Conservation (phyloP, 2,888 invertebrate genomes). For the Limnephilus lunatus region DNA sequence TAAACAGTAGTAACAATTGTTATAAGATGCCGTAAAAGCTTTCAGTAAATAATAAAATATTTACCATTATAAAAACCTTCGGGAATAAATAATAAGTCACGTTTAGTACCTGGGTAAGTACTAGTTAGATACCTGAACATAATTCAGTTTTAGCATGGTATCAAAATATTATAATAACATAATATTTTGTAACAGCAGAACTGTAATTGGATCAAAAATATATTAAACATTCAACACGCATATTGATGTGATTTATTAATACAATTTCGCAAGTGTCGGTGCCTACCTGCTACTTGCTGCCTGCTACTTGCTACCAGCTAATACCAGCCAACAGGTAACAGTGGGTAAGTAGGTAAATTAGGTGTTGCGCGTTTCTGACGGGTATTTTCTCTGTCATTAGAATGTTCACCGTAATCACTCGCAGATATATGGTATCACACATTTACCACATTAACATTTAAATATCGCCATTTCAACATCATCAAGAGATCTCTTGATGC, state of each 20-base stretch:
- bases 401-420: background rate
- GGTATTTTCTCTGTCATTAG: background rate
- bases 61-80: background rate
- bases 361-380: background rate
- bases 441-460: no score
- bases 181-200: background rate
- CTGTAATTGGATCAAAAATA: conserved; percentile 28
- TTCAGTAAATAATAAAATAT: no score
- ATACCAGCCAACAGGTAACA: no score
- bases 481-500: no score
- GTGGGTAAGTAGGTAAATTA: background rate
- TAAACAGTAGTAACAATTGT: no score
- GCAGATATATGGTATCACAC: background rate
- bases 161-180: background rate
- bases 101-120: background rate
- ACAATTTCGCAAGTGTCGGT: background rate
- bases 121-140: background rate
- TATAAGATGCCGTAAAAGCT: no score
- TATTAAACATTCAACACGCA: background rate
- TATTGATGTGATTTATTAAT: background rate
- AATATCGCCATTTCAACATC: no score
- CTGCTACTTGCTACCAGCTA: no score
- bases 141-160: conserved; percentile 11
- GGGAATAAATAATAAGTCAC: background rate
- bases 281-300: background rate